Evolutionary conservation across 2,797 vertebrate genomes (phyloP).

Genomic region (Pseudomugil tenellus): DNA sequence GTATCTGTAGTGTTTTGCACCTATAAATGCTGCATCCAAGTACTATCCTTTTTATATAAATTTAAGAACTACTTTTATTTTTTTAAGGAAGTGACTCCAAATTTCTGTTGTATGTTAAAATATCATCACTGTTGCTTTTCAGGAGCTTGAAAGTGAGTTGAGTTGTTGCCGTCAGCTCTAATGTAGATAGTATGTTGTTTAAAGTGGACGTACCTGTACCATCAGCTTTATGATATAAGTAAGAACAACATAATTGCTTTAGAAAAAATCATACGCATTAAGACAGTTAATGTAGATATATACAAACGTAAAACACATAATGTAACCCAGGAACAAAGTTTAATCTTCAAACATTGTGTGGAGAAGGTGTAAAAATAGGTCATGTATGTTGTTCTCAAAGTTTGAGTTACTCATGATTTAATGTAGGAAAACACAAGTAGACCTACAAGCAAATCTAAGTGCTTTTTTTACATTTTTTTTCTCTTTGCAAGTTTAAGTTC

Average conservation of each 20-base stretch:
- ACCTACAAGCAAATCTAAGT: constrained; percentile 1
- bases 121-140: not conserved
- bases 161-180: not conserved
- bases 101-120: not conserved
- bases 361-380: not conserved
- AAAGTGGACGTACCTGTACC: not conserved
- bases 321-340: not conserved
- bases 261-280: no score
- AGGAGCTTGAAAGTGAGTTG: not conserved
- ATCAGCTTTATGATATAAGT: not conserved
- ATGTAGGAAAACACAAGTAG: constrained; percentile 22
- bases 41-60: no score
- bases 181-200: not conserved
- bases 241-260: no score
- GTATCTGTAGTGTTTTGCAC: no score
- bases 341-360: not conserved
- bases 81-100: not conserved
- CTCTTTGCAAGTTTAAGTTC: constrained; percentile 35
- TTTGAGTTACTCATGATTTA: constrained; percentile 38
- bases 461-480: no score
- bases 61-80: not conserved
- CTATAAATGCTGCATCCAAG: no score
- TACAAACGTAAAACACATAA: not conserved
- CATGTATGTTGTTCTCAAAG: constrained; percentile 20
- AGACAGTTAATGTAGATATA: not conserved